These are phyloP conservation scores for Phaedon cochleariae DNA, from an alignment of 2,888 invertebrate species.

Conservation along the genomic window DNA sequence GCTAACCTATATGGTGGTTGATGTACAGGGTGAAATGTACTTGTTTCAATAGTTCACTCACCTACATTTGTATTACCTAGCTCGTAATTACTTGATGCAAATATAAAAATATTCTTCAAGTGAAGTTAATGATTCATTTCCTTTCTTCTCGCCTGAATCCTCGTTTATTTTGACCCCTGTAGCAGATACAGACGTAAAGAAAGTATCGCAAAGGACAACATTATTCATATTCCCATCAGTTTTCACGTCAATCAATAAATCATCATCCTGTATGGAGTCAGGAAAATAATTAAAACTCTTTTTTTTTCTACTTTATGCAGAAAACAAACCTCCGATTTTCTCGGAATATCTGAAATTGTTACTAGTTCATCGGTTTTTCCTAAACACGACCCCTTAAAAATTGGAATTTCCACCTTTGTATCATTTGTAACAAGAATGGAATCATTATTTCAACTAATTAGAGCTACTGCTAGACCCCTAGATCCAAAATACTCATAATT, in stretches of 20 bases:
- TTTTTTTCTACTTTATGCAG: not conserved
- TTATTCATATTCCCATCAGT: not conserved
- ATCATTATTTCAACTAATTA: too few relatives aligned
- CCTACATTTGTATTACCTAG: not conserved
- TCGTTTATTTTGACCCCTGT: not conserved
- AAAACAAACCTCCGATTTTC: not conserved
- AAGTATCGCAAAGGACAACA: not conserved
- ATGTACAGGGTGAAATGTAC: slow-evolving; percentile 21
- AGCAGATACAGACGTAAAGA: too few relatives aligned
- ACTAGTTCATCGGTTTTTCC: not conserved
- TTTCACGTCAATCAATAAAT: not conserved
- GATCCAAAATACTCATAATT: not conserved
- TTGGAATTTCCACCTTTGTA: not conserved
- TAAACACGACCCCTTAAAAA: not conserved
- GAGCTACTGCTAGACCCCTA: not conserved
- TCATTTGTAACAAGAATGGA: not conserved
- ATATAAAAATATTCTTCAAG: not conserved
- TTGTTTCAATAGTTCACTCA: slow-evolving; percentile 23
- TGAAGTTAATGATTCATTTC: not conserved
- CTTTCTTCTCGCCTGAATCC: not conserved
- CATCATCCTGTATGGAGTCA: not conserved
- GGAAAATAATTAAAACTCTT: not conserved
- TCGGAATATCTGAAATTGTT: not conserved
- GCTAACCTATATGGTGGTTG: slow-evolving; percentile 34
- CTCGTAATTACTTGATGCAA: not conserved